phyloP scores from a whole-genome alignment of 2,797 vertebrate genomes.

The Meriones psammophilus region DNA sequence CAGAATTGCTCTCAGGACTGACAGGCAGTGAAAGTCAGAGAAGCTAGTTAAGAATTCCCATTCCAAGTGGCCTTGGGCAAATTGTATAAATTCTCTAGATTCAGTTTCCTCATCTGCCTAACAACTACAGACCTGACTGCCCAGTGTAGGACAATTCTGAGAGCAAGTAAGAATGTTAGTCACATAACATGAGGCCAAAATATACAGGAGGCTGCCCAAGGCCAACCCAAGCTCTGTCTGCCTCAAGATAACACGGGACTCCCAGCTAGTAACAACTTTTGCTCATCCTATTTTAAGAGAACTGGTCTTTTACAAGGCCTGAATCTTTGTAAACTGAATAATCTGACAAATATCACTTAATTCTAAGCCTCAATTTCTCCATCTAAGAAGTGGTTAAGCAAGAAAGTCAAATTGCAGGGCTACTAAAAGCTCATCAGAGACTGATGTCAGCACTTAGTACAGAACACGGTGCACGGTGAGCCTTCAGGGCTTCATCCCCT shows the following conservation, averaged over 20 bases:
- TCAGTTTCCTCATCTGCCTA: not conserved
- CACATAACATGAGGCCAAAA: not conserved
- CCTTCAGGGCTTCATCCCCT: not conserved
- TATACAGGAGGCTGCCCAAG: not conserved
- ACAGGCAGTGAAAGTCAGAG: not conserved
- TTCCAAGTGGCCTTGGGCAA: not conserved
- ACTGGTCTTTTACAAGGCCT: not conserved
- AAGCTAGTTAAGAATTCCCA: not conserved
- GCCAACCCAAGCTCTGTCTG: accelerated
- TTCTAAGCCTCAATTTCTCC: not conserved
- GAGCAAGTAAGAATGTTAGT: accelerated
- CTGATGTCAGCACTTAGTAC: not conserved
- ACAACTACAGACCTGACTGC: not conserved
- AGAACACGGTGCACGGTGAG: not conserved
- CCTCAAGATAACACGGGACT: not conserved
- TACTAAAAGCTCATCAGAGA: not conserved
- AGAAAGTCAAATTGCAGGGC: not conserved
- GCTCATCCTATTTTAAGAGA: not conserved
- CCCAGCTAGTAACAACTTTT: not conserved
- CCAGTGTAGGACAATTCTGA: too few species aligned
- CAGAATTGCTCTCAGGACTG: not conserved
- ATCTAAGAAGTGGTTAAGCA: not conserved
- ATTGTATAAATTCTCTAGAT: not conserved
- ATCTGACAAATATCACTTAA: not conserved
- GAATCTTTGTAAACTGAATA: not conserved